Conservation (phyloP, 2,888 invertebrate species). For the Adelphocoris suturalis region DNA sequence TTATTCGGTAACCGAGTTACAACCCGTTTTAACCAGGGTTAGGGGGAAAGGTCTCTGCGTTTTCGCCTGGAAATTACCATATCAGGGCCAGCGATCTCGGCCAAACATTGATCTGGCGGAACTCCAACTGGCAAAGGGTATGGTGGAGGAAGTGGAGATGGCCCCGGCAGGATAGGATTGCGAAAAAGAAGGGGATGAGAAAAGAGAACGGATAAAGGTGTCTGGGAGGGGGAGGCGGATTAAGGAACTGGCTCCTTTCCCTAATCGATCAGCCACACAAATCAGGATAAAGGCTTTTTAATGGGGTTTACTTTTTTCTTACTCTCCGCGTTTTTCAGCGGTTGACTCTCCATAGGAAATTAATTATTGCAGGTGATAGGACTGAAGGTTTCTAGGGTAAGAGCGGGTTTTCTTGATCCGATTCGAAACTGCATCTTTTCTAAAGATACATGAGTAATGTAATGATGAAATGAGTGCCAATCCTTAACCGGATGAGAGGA, state of each 20-base stretch:
- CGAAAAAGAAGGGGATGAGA: not conserved
- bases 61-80: slow-evolving; percentile 53
- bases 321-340: not conserved
- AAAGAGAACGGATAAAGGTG: not conserved
- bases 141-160: not conserved
- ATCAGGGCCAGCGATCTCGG: slow-evolving; percentile 47
- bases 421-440: too few relatives aligned
- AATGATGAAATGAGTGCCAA: too few relatives aligned
- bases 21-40: slow-evolving; percentile 4
- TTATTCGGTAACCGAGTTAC: slow-evolving; percentile 31
- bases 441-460: too few relatives aligned
- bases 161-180: not conserved
- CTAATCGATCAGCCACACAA: slow-evolving; percentile 62
- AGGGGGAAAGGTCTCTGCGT: not conserved
- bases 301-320: slow-evolving; percentile 28
- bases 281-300: slow-evolving; percentile 67
- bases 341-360: not conserved
- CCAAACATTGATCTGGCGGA: slow-evolving; percentile 60
- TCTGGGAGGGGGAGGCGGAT: slow-evolving; percentile 29
- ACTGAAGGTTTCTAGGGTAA: not conserved
- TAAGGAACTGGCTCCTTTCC: slow-evolving; percentile 57
- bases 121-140: slow-evolving; percentile 55
- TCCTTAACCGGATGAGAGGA: too few relatives aligned
- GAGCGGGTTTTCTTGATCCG: not conserved
- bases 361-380: not conserved